Base-by-base conservation (phyloP, 2,888 invertebrate species). In the Ptycholaimellus sp. region DNA sequence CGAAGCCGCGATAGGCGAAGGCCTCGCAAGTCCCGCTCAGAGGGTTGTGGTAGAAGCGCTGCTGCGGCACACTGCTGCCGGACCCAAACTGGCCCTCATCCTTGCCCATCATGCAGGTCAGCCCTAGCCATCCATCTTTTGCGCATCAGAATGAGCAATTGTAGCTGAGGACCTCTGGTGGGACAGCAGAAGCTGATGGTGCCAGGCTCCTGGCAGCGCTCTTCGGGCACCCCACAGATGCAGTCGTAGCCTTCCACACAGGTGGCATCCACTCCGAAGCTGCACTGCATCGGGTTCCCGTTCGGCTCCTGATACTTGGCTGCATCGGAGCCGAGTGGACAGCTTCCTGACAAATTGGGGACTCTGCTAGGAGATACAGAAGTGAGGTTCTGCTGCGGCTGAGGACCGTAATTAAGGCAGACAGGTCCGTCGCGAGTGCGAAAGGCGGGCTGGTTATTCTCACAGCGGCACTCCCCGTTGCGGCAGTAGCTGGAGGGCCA, bases 101-200 rank as follows among this genome's bases (percentile, higher is more conserved):
- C 16, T 52, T 51, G 25, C 53, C 52, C 40, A 52, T 52, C 29
- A 53, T 54, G 39, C 54, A 54, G 16, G 54, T 53, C 34, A 54
- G 53, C 0, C 52, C 54, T 51, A 32, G 11, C 11, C 11, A 9
- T n/a, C 31, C 9, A 31, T n/a, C 5, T 6, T n/a, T n/a, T 32
- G 18, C 16, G 3, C 18, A n/a, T 9, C 16, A 14, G 18, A 32
- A 32, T 11, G n/a, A 18, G 16, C 4, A 9, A 18, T 17, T 9
- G n/a, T 9, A 14, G 6, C 16, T 11, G 11, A 14, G n/a, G 18
- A 53, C 51, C 51, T 40, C 54, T 39, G n/a, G 50, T 49, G 2
- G 54, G 54, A 44, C 54, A 54, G 40, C 54, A 54, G 44, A 54
- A 54, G 31, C 48, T 50, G 44, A 52, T 52, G n/a, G 54, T 51